Base-by-base conservation (phyloP, 2,113 vertebrate species). In the Monopterus albus region DNA sequence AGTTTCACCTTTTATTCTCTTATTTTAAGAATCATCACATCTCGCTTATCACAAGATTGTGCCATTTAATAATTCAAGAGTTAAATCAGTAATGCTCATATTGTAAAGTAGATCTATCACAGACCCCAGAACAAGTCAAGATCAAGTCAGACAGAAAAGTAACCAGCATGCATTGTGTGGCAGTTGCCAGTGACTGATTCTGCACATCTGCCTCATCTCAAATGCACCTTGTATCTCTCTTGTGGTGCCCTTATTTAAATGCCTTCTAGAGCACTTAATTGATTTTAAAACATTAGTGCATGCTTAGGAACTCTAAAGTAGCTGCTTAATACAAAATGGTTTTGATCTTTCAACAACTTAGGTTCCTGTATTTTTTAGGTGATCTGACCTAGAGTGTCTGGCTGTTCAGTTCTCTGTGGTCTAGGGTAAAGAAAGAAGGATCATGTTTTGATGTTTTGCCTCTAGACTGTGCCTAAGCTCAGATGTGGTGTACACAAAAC, bases 301-400 rank as follows among this genome's bases (percentile, higher is more conserved):
- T 20, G 18, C 33, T 42, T 55, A 25, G 29, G 21, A 52, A 18
- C 13, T 21, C 8, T 23, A 35, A 61, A 2, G 20, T n/a, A 5
- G 10, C 11, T 25, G 50, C 38, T 40, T 33, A 26, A 45, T 26
- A 13, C 45, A 47, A 21, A 4, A 15, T 63, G 20, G n/a, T 10
- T 79, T 49, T 35, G 35, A 33, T 64, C 43, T 21, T 36, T 64
- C 11, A 31, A 57, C 9, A 28, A n/a, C n/a, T n/a, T n/a, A n/a
- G n/a, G n/a, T n/a, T n/a, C n/a, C 21, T 26, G 3, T 10, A 67
- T 75, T 46, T 59, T 33, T 53, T 21, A 20, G 26, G 50, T 38
- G 23, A 59, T 55, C 60, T 21, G 10, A 15, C 36, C 46, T 33
- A 7, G 20, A 47, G 20, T 2, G 10, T 23, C 20, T 39, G 23